Percentiles rank a stretch among this genome's conserved stretches.
Conservation (phyloP, 2,113 vertebrate genomes). For the Alectura lathami region DNA sequence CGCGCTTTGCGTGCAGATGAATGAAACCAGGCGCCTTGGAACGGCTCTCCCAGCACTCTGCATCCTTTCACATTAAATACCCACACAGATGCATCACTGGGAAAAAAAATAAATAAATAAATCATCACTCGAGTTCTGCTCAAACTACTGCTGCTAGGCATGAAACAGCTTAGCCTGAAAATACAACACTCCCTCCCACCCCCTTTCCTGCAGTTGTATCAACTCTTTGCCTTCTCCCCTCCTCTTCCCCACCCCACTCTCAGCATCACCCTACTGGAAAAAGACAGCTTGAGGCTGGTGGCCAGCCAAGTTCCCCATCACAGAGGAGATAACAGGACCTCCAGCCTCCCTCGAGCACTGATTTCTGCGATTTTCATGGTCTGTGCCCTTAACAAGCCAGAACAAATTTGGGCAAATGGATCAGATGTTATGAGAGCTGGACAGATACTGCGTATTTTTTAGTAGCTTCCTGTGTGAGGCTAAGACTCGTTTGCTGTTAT, state of each 20-base stretch:
- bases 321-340: neutral
- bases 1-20: neutral
- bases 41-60: neutral
- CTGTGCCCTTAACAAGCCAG: neutral
- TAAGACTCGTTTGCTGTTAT: neutral
- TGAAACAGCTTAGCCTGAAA: neutral
- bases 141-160: neutral
- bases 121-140: neutral
- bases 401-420: neutral
- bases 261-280: neutral
- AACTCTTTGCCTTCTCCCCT: neutral
- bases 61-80: neutral
- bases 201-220: fast-evolving
- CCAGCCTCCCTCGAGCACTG: neutral
- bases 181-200: neutral
- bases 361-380: neutral
- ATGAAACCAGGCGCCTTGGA: neutral
- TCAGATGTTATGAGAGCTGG: neutral
- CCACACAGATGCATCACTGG: neutral
- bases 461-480: neutral
- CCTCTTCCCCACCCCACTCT: neutral
- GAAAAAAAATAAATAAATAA: neutral
- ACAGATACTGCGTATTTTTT: neutral
- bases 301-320: neutral
- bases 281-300: neutral